Conservation (phyloP, 2,888 invertebrate species). For the Cheilosia grossa region DNA sequence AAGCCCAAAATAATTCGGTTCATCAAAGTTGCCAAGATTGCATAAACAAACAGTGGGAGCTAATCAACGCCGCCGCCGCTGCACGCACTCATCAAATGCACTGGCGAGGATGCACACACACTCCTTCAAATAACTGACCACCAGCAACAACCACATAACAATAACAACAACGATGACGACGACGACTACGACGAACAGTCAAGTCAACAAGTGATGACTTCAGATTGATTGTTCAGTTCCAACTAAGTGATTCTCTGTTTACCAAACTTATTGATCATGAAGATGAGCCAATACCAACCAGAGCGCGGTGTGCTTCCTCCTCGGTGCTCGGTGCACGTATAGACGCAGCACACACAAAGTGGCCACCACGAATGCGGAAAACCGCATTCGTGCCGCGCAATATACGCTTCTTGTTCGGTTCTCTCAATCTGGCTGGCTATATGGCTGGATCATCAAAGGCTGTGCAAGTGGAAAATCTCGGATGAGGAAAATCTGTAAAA, state of each 20-base stretch:
- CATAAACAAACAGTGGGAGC: constrained; percentile 52
- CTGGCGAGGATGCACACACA: constrained; percentile 5
- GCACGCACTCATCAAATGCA: constrained; percentile 44
- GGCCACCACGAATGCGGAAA: constrained; percentile 75
- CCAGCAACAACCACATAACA: constrained; percentile 58
- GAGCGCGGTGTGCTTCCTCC: constrained; percentile 47
- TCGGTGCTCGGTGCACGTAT: constrained; percentile 21
- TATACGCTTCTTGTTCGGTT: constrained; percentile 21
- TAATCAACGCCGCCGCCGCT: constrained; percentile 48
- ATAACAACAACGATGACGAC: constrained; percentile 48
- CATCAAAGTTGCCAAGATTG: constrained; percentile 50
- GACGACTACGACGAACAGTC: constrained; percentile 45
- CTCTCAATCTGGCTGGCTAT: constrained; percentile 1
- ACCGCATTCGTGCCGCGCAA: constrained; percentile 73
- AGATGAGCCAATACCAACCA: constrained; percentile 75
- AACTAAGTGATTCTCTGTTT: constrained; percentile 75
- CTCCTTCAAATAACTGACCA: constrained; percentile 62
- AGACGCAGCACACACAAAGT: constrained; percentile 61
- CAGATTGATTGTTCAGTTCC: constrained; percentile 75
- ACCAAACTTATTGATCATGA: constrained; percentile 75
- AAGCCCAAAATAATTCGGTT: constrained; percentile 61
- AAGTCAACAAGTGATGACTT: constrained; percentile 75
- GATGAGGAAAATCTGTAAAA: constrained; percentile 71
- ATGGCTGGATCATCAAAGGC: constrained; percentile 71
- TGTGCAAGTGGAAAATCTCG: constrained; percentile 59